These are phyloP conservation scores for Octodon degus DNA, from an alignment of 2,113 vertebrate species.

Conservation along the genomic window DNA sequence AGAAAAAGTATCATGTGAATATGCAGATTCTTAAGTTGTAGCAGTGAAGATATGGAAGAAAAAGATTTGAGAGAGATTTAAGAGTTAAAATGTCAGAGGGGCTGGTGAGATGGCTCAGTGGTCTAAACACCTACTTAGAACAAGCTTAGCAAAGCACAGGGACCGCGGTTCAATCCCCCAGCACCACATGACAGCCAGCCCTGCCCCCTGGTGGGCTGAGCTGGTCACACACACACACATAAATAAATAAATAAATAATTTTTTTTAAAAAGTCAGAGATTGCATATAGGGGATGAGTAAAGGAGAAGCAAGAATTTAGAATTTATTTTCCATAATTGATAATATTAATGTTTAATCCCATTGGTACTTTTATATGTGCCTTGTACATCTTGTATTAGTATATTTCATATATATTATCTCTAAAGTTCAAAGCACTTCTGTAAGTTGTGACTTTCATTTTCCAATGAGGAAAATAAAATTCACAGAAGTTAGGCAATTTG, in stretches of 20 bases:
- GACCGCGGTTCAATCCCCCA: too few species aligned
- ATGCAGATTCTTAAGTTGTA: slow-evolving; percentile 33
- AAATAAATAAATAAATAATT: too few species aligned
- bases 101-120: too few species aligned
- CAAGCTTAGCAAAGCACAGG: too few species aligned
- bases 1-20: not conserved
- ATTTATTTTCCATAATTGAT: slow-evolving; percentile 17
- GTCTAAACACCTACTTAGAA: too few species aligned
- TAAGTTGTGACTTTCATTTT: slow-evolving; percentile 49
- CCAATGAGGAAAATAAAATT: slow-evolving; percentile 57
- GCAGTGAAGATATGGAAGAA: not conserved
- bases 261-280: too few species aligned
- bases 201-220: too few species aligned
- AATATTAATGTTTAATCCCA: slow-evolving; percentile 22
- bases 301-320: slow-evolving; percentile 49
- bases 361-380: not conserved
- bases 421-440: slow-evolving; percentile 46
- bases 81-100: not conserved
- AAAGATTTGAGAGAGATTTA: slow-evolving; percentile 14
- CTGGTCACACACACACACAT: too few species aligned
- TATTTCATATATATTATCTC: slow-evolving; percentile 16
- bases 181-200: too few species aligned
- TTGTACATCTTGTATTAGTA: not conserved
- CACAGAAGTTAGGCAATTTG: not conserved
- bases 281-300: not conserved